These are phyloP conservation scores for Mythimna loreyi DNA, from an alignment of 2,888 invertebrate species.

Conservation along the genomic window DNA sequence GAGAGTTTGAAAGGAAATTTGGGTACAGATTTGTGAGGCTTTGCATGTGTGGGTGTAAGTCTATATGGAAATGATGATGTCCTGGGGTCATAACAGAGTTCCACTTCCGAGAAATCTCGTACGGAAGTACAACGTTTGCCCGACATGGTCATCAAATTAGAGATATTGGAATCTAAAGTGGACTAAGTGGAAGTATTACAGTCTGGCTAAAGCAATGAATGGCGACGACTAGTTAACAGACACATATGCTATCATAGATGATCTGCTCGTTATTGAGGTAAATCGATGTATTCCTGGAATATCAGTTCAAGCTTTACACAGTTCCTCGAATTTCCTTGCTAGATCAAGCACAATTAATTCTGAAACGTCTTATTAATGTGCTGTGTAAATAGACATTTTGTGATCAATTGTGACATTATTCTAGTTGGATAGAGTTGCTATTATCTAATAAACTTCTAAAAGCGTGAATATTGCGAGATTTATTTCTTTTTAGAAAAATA, in stretches of 20 bases:
- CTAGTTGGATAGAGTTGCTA: not conserved
- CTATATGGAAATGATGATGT: too few species aligned
- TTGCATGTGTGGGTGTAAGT: constrained; percentile 19
- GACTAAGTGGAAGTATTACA: not conserved
- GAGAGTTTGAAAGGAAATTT: constrained; percentile 21
- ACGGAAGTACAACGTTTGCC: constrained; percentile 8
- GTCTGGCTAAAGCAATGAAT: constrained; percentile 13
- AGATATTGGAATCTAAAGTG: constrained; percentile 12
- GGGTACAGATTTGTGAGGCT: constrained; percentile 19
- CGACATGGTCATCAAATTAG: constrained; percentile 5
- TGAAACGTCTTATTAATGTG: constrained; percentile 3
- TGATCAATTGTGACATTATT: not conserved
- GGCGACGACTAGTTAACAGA: not conserved
- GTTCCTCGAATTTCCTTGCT: constrained; percentile 8
- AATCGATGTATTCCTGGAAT: constrained; percentile 9
- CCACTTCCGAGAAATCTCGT: not conserved
- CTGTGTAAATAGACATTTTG: constrained; percentile 3
- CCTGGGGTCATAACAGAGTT: constrained; percentile 8
- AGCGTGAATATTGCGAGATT: not conserved
- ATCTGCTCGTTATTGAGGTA: constrained; percentile 4
- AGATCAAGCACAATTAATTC: constrained; percentile 11
- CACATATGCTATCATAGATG: constrained; percentile 11
- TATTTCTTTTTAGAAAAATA: constrained; percentile 15
- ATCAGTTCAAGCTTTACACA: constrained; percentile 2
- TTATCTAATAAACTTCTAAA: not conserved